phyloP scores from a whole-genome alignment of 2,113 vertebrate species.

The Gracilinanus agilis region DNA sequence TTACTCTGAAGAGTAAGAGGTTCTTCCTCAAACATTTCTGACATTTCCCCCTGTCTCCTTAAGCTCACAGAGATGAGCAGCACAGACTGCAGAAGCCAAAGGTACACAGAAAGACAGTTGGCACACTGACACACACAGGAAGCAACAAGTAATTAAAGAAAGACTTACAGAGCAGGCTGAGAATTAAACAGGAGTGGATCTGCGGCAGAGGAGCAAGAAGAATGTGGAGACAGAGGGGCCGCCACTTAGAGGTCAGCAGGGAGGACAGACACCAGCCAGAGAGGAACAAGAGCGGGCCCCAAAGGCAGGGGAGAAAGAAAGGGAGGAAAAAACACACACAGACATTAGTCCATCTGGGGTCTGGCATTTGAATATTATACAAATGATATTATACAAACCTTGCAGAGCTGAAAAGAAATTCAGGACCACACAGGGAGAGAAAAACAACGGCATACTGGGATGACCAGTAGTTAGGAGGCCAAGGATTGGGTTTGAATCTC shows the following conservation, averaged over 20 bases:
- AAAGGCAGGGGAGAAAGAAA: slow-evolving; percentile 71
- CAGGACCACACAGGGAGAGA: neutral
- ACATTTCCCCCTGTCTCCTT: neutral
- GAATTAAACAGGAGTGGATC: slow-evolving; percentile 95
- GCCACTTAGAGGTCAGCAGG: slow-evolving; percentile 87
- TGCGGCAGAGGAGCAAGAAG: slow-evolving; percentile 96
- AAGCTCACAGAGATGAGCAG: neutral
- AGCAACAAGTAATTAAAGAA: slow-evolving; percentile 78
- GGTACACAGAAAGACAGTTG: slow-evolving; percentile 27
- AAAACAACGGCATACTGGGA: neutral
- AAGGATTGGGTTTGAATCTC: neutral
- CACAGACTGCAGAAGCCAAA: neutral
- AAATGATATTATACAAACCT: neutral
- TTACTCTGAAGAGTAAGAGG: neutral
- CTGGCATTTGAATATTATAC: neutral
- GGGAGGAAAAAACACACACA: slow-evolving; percentile 66
- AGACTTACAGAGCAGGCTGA: slow-evolving; percentile 86
- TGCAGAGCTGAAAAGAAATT: neutral
- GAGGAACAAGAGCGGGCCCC: slow-evolving; percentile 74
- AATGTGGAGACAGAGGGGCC: slow-evolving; percentile 96
- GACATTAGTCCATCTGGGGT: slow-evolving; percentile 38
- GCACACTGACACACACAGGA: slow-evolving; percentile 43
- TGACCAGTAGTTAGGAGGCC: neutral
- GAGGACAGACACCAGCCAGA: slow-evolving; percentile 79
- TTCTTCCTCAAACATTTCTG: neutral